These are phyloP conservation scores for Doryteuthis pealeii DNA, from an alignment of 1,140 invertebrate species.

Conservation along the genomic window DNA sequence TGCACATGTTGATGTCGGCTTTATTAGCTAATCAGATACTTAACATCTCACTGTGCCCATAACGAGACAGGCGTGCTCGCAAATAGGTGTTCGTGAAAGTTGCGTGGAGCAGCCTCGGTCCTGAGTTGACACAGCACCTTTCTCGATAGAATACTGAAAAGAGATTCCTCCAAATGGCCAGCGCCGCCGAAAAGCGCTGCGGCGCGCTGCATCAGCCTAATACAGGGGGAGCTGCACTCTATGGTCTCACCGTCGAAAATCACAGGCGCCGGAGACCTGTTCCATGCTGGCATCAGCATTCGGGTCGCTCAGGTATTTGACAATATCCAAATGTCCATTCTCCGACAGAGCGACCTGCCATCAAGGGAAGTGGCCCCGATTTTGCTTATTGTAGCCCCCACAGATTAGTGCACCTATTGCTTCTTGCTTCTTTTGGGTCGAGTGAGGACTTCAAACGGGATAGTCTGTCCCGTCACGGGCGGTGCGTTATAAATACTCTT, in stretches of 20 bases:
- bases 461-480: slow-evolving; percentile 73
- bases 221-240: slow-evolving; percentile 87
- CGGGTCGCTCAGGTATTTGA: slow-evolving; percentile 88
- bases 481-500: slow-evolving; percentile 70
- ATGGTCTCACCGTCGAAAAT: slow-evolving; percentile 95
- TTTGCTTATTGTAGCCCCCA: slow-evolving; percentile 62
- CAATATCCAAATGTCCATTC: slow-evolving; percentile 92
- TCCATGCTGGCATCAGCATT: slow-evolving; percentile 88
- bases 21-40: slow-evolving; percentile 54
- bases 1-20: slow-evolving; percentile 60
- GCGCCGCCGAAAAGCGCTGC: too few relatives aligned
- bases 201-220: slow-evolving; percentile 95
- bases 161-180: slow-evolving; percentile 71
- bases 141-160: slow-evolving; percentile 79
- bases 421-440: slow-evolving; percentile 65
- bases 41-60: slow-evolving; percentile 59
- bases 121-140: slow-evolving; percentile 66
- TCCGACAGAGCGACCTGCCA: slow-evolving; percentile 90
- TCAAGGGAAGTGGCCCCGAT: slow-evolving; percentile 88
- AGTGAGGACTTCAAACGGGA: slow-evolving; percentile 69
- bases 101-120: too few relatives aligned
- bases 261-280: slow-evolving; percentile 83
- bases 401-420: slow-evolving; percentile 47
- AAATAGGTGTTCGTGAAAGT: slow-evolving; percentile 59
- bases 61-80: slow-evolving; percentile 59